phyloP scores from a whole-genome alignment of 2,888 invertebrate species.

The Heteropelma amictum region DNA sequence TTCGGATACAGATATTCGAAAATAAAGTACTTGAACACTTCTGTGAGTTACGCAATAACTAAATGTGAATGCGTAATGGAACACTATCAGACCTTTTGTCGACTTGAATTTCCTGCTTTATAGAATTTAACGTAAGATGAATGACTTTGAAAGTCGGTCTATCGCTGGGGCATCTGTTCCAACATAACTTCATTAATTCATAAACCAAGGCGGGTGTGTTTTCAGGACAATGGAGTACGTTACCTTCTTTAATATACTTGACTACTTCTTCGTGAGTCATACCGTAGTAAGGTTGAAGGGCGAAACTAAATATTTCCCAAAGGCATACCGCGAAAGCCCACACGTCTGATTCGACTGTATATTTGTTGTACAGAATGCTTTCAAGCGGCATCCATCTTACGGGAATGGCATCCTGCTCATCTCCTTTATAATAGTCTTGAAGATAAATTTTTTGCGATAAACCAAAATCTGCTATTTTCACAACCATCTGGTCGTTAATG shows the following conservation, averaged over 20 bases:
- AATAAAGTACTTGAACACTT: too few species aligned
- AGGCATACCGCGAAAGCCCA: conserved; percentile 98
- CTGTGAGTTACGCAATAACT: conserved; percentile 50
- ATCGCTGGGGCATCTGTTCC: conserved; percentile 91
- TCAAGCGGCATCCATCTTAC: conserved; percentile 99
- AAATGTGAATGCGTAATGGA: conserved; percentile 73
- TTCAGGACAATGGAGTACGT: conserved; percentile 93
- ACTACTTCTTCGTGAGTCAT: conserved; percentile 99
- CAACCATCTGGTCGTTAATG: conserved; percentile 95
- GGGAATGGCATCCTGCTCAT: conserved; percentile 96
- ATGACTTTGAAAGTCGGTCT: conserved; percentile 92
- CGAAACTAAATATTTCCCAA: conserved; percentile 98
- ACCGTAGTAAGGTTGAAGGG: conserved; percentile 97
- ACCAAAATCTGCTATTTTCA: conserved; percentile 98
- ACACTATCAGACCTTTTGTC: conserved; percentile 73
- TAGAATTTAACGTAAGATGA: conserved; percentile 87
- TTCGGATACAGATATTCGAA: too few species aligned
- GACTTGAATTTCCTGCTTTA: conserved; percentile 78
- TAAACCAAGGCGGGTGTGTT: conserved; percentile 92
- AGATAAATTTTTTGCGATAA: conserved; percentile 96
- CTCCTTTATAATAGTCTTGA: conserved; percentile 97
- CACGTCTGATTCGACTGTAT: conserved; percentile 96
- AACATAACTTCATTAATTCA: conserved; percentile 95
- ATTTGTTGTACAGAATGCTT: conserved; percentile 97
- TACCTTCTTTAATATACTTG: conserved; percentile 95